phyloP scores from a whole-genome alignment of 2,797 vertebrate species.

The Dendrocincla tyrannina region DNA sequence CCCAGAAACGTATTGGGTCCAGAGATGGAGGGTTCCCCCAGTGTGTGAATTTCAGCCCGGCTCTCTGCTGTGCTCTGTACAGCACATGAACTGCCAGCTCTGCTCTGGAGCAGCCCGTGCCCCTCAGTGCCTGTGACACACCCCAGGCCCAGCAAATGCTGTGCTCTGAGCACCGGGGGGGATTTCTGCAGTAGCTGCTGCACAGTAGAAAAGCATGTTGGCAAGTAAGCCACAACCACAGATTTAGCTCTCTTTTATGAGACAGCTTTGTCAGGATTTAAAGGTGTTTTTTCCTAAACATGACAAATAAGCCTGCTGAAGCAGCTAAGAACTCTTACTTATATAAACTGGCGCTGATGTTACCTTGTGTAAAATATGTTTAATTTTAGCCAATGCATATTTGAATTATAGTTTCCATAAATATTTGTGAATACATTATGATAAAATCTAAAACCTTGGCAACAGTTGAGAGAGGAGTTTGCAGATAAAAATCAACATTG shows the following conservation, averaged over 20 bases:
- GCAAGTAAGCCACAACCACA: neutral
- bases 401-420: slow-evolving; percentile 62
- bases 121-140: neutral
- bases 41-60: neutral
- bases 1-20: rapidly evolving
- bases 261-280: slow-evolving; percentile 28
- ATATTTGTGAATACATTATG: slow-evolving; percentile 70
- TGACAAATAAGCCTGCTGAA: slow-evolving; percentile 35
- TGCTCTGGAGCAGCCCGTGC: neutral
- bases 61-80: neutral
- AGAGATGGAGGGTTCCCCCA: neutral
- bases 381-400: slow-evolving; percentile 52
- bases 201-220: neutral
- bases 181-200: neutral
- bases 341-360: neutral
- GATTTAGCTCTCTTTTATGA: neutral
- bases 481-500: slow-evolving; percentile 71
- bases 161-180: neutral
- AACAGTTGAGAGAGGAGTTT: slow-evolving; percentile 60
- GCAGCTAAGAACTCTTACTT: slow-evolving; percentile 7
- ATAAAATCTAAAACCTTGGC: slow-evolving; percentile 69
- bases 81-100: neutral
- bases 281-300: neutral
- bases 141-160: neutral
- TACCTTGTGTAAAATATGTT: slow-evolving; percentile 44